Evolutionary conservation across 2,888 invertebrate genomes (phyloP), one percentile per base, ranked within the genome.

Genomic region (Luperina testacea): DNA sequence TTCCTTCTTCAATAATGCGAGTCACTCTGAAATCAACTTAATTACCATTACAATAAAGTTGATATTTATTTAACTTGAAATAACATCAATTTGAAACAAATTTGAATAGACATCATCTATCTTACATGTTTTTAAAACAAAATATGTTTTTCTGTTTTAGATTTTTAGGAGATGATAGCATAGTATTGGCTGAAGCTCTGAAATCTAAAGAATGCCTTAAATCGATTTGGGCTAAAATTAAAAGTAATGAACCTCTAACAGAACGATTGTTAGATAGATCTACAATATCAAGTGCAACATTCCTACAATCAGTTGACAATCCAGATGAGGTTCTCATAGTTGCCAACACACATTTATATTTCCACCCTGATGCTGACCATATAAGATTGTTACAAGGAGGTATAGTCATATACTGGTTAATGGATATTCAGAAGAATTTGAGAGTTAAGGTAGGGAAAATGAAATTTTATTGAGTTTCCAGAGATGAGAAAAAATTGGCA

Each of bases 291-390:
- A 98, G 98, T 95, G 97, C 97, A 27, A 96, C 97, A 53, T 92
- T 97, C 77, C 94, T 98, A 53, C 96, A 97, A 88, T 97, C 97
- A 3, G 92, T 95, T 83, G 97, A 97, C 24, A 97, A 97, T 79
- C 95, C 95, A 5, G 94, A 96, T 79, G 97, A 98, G 89, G 94
- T 98, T 77, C 89, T 98, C 59, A 92, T 98, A 61, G 96, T 98
- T 84, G 99, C 98, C 27, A 99, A 99, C 92, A 99, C 99, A 2
- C 99, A 99, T 97, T 97, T 99, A 71, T 99, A 99, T 95, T 99
- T 99, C 91, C 98, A 99, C 93, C 99, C 99, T 0, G 98, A 98
- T 93, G 98, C 99, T 11, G 98, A 99, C 94, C 98, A 99, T 91
- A 98, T 99, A 87, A 97, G 99, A 82, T 95, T 99, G 8, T 93